phyloP scores from a whole-genome alignment of 2,888 invertebrate genomes.

The Acrobasis suavella region DNA sequence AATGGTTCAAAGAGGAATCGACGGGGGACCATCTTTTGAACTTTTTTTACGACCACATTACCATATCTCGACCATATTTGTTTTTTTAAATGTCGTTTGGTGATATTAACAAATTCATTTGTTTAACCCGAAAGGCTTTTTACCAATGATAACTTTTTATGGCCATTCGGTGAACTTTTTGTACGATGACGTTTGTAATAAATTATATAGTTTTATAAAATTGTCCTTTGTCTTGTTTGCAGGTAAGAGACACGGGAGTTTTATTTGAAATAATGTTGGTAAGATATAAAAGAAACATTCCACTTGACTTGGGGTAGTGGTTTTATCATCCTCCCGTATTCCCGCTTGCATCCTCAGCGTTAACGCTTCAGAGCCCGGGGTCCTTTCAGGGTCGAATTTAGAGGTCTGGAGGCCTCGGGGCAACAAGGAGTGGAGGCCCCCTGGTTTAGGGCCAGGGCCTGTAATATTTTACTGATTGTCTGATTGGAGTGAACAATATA shows the following conservation, averaged over 20 bases:
- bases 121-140: conserved; percentile 17
- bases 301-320: too few species aligned
- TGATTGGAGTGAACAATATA: too few species aligned
- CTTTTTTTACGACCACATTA: conserved; percentile 24
- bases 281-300: background rate
- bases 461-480: too few species aligned
- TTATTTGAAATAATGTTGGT: background rate
- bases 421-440: too few species aligned
- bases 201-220: conserved; percentile 15
- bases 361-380: too few species aligned
- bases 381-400: too few species aligned
- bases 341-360: too few species aligned
- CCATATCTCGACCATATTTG: conserved; percentile 29
- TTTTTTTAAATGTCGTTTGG: conserved; percentile 23
- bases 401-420: too few species aligned
- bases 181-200: conserved; percentile 14
- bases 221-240: conserved; percentile 7
- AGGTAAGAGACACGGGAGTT: conserved; percentile 11
- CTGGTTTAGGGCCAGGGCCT: too few species aligned
- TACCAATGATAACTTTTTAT: conserved; percentile 8
- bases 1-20: conserved; percentile 28
- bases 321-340: too few species aligned
- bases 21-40: conserved; percentile 21
- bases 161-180: background rate
- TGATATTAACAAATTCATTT: conserved; percentile 29